Evolutionary conservation across 1,140 invertebrate species (phyloP), one percentile per base, ranked within the genome.

Genomic region (Apolygus lucorum): DNA sequence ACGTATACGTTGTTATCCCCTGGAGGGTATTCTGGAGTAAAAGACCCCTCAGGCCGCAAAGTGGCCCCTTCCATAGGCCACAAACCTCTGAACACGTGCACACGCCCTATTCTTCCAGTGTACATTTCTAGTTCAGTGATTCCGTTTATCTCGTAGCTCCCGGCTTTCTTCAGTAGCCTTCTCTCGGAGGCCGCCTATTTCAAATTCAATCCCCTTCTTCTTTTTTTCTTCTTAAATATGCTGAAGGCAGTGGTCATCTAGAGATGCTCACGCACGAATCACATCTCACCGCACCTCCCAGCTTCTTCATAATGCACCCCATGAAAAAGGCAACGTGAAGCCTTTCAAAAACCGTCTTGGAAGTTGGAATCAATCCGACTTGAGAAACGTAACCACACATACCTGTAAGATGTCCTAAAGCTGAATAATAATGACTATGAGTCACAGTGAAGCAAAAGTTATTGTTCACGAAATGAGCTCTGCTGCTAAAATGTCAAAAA

Each of bases 11-110:
- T 42, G 34, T 42, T 42, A 42, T 4, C 54, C 54, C 54, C 54
- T 59, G 8, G 54, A 59, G 34, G 34, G 34, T 4, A 17, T 17
- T 42, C 34, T 42, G 22, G 54, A 11, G 22, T 59, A 59, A 59
- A 59, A 59, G 54, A 13, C 54, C 54, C 22, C 22, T 22, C 28
- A n/a, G 64, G 28, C 64, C 64, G 29, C 64, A 66, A 66, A 66
- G n/a, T 66, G 64, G 64, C 64, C 28, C 64, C 28, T 42, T 34
- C 64, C 64, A 66, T 66, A 66, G 27, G 64, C 64, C 64, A 66
- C 64, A 66, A 66, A 66, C 64, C 54, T 59, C 64, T 28, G 64
- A 66, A 66, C 64, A 66, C 64, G 64, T 66, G 64, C 64, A 66
- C 64, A 21, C 34, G 34, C 22, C 27, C 27, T 25, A n/a, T n/a